A percentile compares a stretch with the other conserved stretches of the same genome.
These are phyloP conservation scores for Halocaridina rubra DNA, from an alignment of 2,888 invertebrate genomes.

Conservation along the genomic window DNA sequence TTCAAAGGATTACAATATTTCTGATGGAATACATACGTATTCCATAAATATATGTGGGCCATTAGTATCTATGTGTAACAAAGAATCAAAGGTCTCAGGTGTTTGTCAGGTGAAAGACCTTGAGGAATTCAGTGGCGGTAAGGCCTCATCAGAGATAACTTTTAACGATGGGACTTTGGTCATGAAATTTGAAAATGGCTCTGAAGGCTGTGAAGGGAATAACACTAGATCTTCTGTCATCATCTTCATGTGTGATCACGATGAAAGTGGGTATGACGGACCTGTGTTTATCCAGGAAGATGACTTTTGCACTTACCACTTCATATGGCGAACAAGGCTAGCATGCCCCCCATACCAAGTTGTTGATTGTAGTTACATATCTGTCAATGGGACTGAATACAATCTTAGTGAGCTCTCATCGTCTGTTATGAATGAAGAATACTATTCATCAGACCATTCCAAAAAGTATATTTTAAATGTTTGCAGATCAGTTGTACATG, in stretches of 20 bases:
- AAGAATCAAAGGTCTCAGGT: constrained; percentile 20
- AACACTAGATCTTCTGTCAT: constrained; percentile 30
- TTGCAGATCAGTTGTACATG: constrained; percentile 59
- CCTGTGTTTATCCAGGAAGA: constrained; percentile 26
- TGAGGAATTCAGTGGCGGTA: constrained; percentile 41
- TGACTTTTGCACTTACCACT: constrained; percentile 29
- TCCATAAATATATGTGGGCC: constrained; percentile 57
- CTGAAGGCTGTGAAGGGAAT: constrained; percentile 27
- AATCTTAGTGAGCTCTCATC: constrained; percentile 51
- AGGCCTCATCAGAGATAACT: constrained; percentile 31
- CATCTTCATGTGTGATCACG: constrained; percentile 55
- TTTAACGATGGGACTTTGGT: constrained; percentile 57
- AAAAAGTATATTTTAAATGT: constrained; percentile 57
- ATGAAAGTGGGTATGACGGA: constrained; percentile 42
- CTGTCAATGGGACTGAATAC: constrained; percentile 33
- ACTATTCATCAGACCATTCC: neutral
- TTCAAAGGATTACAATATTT: constrained; percentile 39
- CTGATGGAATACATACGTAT: constrained; percentile 36
- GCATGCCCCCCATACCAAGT: constrained; percentile 55
- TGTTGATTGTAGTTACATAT: constrained; percentile 47
- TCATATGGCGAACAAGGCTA: constrained; percentile 51
- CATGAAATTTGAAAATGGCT: constrained; percentile 45
- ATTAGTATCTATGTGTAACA: constrained; percentile 25
- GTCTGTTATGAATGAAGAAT: constrained; percentile 40
- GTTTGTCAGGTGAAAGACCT: constrained; percentile 28